Conservation (phyloP, 2,113 vertebrate genomes). For the Cinclus cinclus region DNA sequence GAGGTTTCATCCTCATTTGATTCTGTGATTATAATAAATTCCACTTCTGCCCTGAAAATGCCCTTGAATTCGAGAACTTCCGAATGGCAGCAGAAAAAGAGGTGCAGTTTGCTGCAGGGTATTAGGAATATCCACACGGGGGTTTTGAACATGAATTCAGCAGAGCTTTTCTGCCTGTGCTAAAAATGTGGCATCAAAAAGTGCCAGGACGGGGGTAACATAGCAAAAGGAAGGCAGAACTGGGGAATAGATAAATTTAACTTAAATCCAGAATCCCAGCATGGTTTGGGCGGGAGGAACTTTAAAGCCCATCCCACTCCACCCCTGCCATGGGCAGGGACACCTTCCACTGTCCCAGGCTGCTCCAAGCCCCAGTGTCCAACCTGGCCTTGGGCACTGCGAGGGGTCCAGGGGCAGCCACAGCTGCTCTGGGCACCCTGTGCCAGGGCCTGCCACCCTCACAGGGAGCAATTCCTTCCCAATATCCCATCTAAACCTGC, state of each 20-base stretch:
- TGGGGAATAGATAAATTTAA: not conserved
- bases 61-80: not conserved
- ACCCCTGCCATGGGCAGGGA: not conserved
- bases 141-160: not conserved
- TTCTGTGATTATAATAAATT: not conserved
- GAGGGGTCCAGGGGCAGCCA: not conserved
- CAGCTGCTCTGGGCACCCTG: not conserved
- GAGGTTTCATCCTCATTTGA: not conserved
- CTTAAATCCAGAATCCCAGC: not conserved
- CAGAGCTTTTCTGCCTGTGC: not conserved
- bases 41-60: not conserved
- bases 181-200: not conserved
- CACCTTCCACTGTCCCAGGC: not conserved
- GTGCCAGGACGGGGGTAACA: not conserved
- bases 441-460: not conserved
- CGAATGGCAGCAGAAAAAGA: not conserved
- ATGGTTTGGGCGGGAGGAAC: not conserved
- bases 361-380: not conserved
- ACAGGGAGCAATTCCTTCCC: not conserved
- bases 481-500: fast-evolving
- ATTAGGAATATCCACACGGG: not conserved
- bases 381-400: not conserved
- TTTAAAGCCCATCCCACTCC: fast-evolving
- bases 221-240: not conserved
- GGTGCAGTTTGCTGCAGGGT: not conserved